A percentile compares a stretch with the other conserved stretches of the same genome.
Conservation (phyloP, 2,888 invertebrate species). For the Eubasilissa splendida region DNA sequence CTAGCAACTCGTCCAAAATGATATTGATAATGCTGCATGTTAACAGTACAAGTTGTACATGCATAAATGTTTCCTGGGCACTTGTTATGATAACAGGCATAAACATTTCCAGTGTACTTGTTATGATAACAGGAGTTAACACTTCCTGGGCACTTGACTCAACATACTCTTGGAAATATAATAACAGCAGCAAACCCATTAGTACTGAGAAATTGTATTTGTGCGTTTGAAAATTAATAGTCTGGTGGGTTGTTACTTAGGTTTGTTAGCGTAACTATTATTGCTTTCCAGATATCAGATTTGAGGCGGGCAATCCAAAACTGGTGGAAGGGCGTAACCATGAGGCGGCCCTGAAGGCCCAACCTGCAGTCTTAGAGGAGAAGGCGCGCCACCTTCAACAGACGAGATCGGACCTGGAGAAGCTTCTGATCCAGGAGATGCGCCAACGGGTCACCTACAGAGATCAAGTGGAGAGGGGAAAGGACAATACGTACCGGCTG, state of each 20-base stretch:
- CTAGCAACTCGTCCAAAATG: no score
- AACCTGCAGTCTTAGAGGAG: conserved; percentile 33
- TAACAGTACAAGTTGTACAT: no score
- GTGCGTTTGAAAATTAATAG: no score
- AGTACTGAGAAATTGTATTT: not conserved
- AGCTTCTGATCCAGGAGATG: not conserved
- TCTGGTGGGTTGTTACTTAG: not conserved
- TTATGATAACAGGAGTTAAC: no score
- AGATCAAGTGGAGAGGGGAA: not conserved
- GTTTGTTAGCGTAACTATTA: not conserved
- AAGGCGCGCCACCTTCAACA: conserved; percentile 30
- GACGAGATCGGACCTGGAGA: conserved; percentile 16
- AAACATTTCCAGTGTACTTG: no score
- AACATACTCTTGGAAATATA: no score
- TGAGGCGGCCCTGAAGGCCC: conserved; percentile 22
- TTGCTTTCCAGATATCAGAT: conserved; percentile 20
- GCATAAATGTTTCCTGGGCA: no score
- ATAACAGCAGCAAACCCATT: not conserved
- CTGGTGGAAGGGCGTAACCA: conserved; percentile 11
- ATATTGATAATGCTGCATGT: no score
- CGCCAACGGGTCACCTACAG: not conserved
- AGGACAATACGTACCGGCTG: not conserved
- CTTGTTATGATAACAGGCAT: no score
- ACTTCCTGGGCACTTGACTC: no score
- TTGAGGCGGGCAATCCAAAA: conserved; percentile 1